Evolutionary conservation across 2,113 vertebrate species (phyloP), one percentile per base, ranked within the genome.

Genomic region (Anhinga rufa): DNA sequence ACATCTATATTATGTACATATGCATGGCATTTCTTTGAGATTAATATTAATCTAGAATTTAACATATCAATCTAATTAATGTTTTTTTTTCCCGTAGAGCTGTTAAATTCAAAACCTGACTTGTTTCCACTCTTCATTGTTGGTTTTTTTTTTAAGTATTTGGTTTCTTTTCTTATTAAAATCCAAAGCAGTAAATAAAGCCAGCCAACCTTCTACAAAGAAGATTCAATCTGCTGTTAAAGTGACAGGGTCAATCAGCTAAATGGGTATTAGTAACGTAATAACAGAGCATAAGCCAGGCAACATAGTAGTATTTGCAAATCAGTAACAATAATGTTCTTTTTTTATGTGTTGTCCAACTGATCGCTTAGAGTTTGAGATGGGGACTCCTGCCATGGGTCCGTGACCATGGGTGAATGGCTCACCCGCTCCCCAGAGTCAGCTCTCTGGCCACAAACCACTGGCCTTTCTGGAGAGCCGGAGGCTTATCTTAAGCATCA

Each of bases 331-430:
- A 31, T 9, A 79, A 88, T 72, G 25, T n/a, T 92, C n/a, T 57
- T 82, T 90, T 87, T 48, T 71, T 76, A 15, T 64, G 75, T 66
- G 17, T 17, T 66, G 31, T 49, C 83, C 89, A 70, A 83, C 31
- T 77, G 54, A 69, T 83, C 1, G 9, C 44, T 80, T 29, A 55
- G 44, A 24, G 9, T 51, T 46, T 58, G 42, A 74, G 36, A 64
- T 36, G 34, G 5, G 49, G 55, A 32, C 8, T 85, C 26, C 70
- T 74, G 78, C 54, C 1, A 4, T 21, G 64, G 54, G 24, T 49
- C 58, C 68, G 44, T 25, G 54, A 11, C 22, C 1, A 0, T 0
- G 0, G 44, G 44, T 1, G 1, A 34, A 70, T n/a, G 32, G 28
- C 14, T n/a, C 11, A n/a, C 51, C 32, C 1, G 1, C 49, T 65